phyloP scores from a whole-genome alignment of 2,888 invertebrate species.

The Xanthia togata region DNA sequence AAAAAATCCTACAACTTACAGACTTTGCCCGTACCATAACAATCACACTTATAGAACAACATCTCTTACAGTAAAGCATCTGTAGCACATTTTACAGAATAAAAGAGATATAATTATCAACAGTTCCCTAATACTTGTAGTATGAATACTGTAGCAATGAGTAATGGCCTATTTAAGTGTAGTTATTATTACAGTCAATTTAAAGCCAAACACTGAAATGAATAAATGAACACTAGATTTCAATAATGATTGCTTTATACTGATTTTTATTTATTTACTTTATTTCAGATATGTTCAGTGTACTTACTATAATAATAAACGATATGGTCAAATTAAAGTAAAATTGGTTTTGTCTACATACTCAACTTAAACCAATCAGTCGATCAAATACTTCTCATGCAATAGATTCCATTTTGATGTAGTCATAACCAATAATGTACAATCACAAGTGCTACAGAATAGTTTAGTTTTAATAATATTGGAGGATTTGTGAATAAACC shows the following conservation, averaged over 20 bases:
- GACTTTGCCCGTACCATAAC: conserved; percentile 51
- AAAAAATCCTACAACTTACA: neutral
- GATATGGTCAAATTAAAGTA: conserved; percentile 62
- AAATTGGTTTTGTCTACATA: conserved; percentile 26
- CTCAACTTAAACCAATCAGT: conserved; percentile 11
- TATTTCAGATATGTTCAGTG: conserved; percentile 68
- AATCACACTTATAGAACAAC: conserved; percentile 58
- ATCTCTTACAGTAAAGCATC: conserved; percentile 61
- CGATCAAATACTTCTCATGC: conserved; percentile 1
- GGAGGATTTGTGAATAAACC: conserved; percentile 24
- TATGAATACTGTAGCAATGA: conserved; percentile 61
- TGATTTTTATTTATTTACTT: conserved; percentile 44
- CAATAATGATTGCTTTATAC: conserved; percentile 50
- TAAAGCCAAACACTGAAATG: conserved; percentile 37
- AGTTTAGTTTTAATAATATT: conserved; percentile 17
- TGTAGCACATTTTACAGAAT: conserved; percentile 60
- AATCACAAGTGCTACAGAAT: conserved; percentile 60
- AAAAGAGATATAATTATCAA: conserved; percentile 38
- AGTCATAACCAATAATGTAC: conserved; percentile 21
- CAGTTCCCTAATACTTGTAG: conserved; percentile 62
- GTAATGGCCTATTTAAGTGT: conserved; percentile 29
- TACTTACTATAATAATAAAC: conserved; percentile 44
- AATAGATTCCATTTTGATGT: conserved; percentile 1
- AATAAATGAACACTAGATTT: conserved; percentile 52
- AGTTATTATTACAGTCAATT: conserved; percentile 22